Conservation (phyloP, 2,888 invertebrate genomes). For the Andrena fulva region DNA sequence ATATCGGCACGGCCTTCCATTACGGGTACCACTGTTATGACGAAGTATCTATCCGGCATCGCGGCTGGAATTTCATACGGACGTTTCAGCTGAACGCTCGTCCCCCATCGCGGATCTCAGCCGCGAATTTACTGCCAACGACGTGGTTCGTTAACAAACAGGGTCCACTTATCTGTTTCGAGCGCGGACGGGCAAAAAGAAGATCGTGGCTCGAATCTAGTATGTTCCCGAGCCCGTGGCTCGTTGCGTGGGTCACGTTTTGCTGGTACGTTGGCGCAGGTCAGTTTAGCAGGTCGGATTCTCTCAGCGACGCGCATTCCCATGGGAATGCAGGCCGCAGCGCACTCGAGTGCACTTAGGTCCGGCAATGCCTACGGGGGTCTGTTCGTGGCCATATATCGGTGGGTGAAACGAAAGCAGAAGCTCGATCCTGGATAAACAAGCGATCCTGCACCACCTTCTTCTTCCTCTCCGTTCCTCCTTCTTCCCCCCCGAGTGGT, state of each 20-base stretch:
- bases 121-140: constrained; percentile 25
- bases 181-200: background rate
- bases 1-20: background rate
- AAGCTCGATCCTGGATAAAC: constrained; percentile 74
- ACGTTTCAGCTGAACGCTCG: background rate
- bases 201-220: constrained; percentile 25
- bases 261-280: constrained; percentile 64
- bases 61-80: background rate
- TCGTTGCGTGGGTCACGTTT: constrained; percentile 66
- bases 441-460: constrained; percentile 64
- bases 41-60: background rate
- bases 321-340: constrained; percentile 71
- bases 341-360: constrained; percentile 55
- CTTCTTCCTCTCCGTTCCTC: constrained; percentile 47
- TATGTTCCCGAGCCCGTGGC: constrained; percentile 15
- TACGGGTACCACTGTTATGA: background rate
- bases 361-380: constrained; percentile 60
- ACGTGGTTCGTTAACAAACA: constrained; percentile 42
- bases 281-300: constrained; percentile 71
- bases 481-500: constrained; percentile 1
- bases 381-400: constrained; percentile 61
- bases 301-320: constrained; percentile 68
- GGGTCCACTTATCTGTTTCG: constrained; percentile 7
- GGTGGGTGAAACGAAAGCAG: constrained; percentile 67
- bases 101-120: background rate